A percentile compares a stretch with the other conserved stretches of the same genome.
phyloP scores from a whole-genome alignment of 2,797 vertebrate species.

The Microtus californicus region DNA sequence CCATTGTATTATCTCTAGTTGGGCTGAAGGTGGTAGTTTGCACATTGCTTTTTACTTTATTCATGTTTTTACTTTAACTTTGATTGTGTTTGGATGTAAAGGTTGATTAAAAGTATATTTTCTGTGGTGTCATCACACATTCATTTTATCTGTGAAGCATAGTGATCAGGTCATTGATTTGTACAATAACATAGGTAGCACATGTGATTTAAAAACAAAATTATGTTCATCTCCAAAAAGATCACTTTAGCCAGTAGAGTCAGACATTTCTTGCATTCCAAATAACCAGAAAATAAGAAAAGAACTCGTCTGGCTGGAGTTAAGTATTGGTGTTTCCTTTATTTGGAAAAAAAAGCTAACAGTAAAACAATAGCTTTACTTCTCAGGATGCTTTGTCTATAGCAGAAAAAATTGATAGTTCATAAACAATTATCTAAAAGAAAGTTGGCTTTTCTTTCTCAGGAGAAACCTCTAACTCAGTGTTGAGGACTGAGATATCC shows the following conservation, averaged over 20 bases:
- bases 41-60: neutral
- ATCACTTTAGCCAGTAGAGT: neutral
- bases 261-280: neutral
- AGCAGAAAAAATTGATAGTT: neutral
- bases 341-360: neutral
- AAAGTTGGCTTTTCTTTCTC: conserved; percentile 1
- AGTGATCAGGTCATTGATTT: neutral
- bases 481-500: neutral
- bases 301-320: neutral
- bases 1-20: neutral
- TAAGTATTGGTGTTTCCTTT: conserved; percentile 29
- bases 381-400: neutral
- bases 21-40: neutral
- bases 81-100: neutral
- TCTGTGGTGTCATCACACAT: neutral
- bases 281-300: conserved; percentile 4
- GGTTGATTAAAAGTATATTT: neutral
- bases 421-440: neutral
- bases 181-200: neutral
- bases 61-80: neutral
- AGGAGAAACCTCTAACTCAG: neutral
- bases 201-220: conserved; percentile 1
- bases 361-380: neutral
- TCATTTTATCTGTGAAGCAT: neutral
- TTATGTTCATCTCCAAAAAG: neutral